Conservation (phyloP, 2,797 vertebrate species). For the Peromyscus aztecus region DNA sequence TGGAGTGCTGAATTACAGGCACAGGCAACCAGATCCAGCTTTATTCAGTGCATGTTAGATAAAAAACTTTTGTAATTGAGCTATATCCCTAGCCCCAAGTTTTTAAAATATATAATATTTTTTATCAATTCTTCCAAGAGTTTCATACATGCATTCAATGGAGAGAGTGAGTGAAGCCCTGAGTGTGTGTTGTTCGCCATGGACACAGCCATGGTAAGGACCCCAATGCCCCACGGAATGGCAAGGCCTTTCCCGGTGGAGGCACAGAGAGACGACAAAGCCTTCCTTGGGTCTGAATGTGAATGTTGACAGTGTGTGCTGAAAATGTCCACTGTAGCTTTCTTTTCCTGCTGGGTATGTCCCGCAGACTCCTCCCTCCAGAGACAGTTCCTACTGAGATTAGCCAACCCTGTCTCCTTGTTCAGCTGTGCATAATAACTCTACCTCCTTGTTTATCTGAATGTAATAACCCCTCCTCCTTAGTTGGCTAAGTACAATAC, state of each 20-base stretch:
- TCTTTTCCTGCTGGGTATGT: background rate
- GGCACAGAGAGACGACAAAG: background rate
- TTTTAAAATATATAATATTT: background rate
- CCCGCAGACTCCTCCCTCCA: background rate
- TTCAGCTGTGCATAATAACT: background rate
- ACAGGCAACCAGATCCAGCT: background rate
- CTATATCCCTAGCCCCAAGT: background rate
- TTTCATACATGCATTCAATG: too few species aligned
- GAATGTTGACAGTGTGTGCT: background rate
- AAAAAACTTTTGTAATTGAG: background rate
- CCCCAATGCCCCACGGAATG: too few species aligned
- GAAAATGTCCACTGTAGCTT: background rate
- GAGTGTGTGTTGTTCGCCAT: too few species aligned
- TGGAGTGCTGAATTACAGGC: background rate
- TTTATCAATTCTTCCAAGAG: too few species aligned
- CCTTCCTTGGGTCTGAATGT: background rate
- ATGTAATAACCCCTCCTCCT: background rate
- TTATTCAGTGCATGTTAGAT: background rate
- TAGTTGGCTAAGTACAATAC: too few species aligned
- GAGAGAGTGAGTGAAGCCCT: too few species aligned
- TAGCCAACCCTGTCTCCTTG: background rate
- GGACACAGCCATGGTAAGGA: too few species aligned
- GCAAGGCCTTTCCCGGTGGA: background rate
- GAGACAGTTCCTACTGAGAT: background rate
- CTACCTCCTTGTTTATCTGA: background rate